Conservation (phyloP, 2,888 invertebrate species). For the Pristionchus japonicus region DNA sequence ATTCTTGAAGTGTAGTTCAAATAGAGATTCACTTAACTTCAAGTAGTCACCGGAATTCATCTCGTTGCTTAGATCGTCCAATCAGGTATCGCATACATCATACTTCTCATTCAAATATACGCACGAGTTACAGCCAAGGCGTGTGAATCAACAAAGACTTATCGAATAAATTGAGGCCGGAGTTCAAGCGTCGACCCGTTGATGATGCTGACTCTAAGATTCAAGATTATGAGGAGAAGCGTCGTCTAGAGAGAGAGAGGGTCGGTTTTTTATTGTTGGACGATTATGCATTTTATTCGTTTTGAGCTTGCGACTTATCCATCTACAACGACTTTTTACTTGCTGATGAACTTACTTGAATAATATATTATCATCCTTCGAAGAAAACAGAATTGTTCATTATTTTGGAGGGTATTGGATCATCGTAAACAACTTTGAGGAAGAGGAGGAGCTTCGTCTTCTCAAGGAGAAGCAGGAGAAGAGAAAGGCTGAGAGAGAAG, state of each 20-base stretch:
- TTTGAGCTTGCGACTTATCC: background rate
- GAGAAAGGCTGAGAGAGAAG: constrained; percentile 69
- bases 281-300: too few species aligned
- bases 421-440: background rate
- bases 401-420: too few species aligned
- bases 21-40: background rate
- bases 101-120: too few species aligned
- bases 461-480: constrained; percentile 84
- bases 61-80: background rate
- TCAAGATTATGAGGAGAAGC: constrained; percentile 73
- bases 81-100: too few species aligned
- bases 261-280: too few species aligned
- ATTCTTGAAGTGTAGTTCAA: background rate
- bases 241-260: constrained; percentile 67
- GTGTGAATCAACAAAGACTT: background rate
- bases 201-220: constrained; percentile 73
- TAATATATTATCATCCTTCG: too few species aligned
- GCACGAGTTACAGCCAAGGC: too few species aligned
- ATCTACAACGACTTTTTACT: too few species aligned
- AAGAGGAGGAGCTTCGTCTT: constrained; percentile 88
- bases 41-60: background rate
- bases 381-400: too few species aligned
- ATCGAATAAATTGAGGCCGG: constrained; percentile 53
- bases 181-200: constrained; percentile 67
- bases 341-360: too few species aligned